A percentile compares a stretch with the other conserved stretches of the same genome.
Evolutionary conservation across 2,888 invertebrate genomes (phyloP).

Genomic region (Apodemia hepburni): DNA sequence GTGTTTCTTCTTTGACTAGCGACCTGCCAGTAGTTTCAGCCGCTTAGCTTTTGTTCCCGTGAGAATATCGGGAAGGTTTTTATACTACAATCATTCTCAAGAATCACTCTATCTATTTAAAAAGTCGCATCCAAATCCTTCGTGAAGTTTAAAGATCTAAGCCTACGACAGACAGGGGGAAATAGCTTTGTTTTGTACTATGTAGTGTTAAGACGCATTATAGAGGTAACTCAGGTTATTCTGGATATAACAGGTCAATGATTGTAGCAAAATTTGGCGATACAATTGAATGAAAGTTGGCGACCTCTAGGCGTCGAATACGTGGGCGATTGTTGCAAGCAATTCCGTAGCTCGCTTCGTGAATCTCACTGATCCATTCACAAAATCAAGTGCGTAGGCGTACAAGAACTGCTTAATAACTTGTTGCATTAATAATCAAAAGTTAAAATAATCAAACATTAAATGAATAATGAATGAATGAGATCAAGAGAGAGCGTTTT

Average conservation of each 20-base stretch:
- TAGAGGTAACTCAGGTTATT: neutral
- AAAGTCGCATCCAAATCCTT: too few relatives aligned
- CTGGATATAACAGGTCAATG: neutral
- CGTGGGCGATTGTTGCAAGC: slow-evolving; percentile 73
- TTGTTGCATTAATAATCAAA: neutral
- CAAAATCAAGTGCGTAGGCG: slow-evolving; percentile 55
- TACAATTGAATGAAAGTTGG: slow-evolving; percentile 74
- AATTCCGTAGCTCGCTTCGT: slow-evolving; percentile 32
- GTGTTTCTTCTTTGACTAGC: too few relatives aligned
- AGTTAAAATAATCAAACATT: slow-evolving; percentile 15
- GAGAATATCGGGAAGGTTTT: too few relatives aligned
- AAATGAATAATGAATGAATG: neutral
- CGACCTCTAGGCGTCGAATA: slow-evolving; percentile 60
- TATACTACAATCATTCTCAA: too few relatives aligned
- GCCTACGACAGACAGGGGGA: too few relatives aligned
- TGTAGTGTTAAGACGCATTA: too few relatives aligned
- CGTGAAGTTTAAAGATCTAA: too few relatives aligned
- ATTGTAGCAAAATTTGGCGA: slow-evolving; percentile 22
- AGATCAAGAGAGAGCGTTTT: neutral
- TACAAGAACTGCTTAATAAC: slow-evolving; percentile 32
- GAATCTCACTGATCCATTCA: slow-evolving; percentile 55
- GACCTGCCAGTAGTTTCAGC: too few relatives aligned
- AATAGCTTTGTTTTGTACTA: too few relatives aligned
- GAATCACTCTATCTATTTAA: too few relatives aligned
- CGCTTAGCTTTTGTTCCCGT: too few relatives aligned